These are phyloP conservation scores for Nycticebus coucang DNA, from an alignment of 2,113 vertebrate genomes.

Conservation along the genomic window DNA sequence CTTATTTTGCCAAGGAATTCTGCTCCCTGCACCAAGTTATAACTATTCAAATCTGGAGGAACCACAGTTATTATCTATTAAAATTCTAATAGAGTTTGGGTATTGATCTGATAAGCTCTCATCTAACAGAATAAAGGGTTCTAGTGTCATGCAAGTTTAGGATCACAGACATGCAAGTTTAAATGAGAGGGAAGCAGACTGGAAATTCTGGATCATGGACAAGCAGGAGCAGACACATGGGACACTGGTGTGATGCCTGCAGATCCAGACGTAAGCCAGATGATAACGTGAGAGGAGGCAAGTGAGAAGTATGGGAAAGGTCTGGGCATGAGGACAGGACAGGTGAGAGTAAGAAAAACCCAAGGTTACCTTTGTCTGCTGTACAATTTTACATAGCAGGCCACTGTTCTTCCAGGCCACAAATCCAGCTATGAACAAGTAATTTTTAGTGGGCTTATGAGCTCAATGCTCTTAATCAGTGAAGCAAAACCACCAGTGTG, in stretches of 20 bases:
- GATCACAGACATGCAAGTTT: neutral
- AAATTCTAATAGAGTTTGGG: neutral
- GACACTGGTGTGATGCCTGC: fast-evolving
- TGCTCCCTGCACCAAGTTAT: neutral
- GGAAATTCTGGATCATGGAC: neutral
- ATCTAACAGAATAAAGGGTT: neutral
- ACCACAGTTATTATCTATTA: neutral
- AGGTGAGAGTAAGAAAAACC: neutral
- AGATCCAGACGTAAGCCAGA: neutral
- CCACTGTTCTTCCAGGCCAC: neutral
- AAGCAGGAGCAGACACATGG: neutral
- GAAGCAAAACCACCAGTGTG: neutral
- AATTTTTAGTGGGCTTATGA: neutral
- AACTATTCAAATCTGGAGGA: neutral
- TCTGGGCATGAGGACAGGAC: neutral
- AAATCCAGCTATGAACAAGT: neutral
- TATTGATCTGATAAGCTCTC: neutral
- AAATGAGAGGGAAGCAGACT: neutral
- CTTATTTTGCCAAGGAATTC: neutral
- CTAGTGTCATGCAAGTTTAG: neutral
- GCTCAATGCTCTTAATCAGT: neutral
- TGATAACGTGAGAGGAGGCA: neutral
- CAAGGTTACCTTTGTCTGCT: neutral
- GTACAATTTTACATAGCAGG: neutral
- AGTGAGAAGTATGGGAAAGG: neutral